Evolutionary conservation across 2,797 vertebrate genomes (phyloP).

Genomic region (Mormyrus hasselquistii): DNA sequence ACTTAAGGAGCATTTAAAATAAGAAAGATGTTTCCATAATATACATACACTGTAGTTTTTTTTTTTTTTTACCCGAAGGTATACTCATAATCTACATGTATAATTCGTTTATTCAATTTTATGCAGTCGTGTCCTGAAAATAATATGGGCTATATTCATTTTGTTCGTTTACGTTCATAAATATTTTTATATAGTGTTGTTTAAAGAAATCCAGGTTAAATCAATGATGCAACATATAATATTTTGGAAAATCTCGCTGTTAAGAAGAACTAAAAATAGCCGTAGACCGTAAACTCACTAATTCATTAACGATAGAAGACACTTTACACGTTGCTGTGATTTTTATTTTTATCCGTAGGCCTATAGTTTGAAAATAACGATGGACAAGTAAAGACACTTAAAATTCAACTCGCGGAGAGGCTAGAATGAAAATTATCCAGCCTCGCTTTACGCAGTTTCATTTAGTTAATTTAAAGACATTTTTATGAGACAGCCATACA

Average conservation of each 20-base stretch:
- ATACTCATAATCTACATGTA: neutral
- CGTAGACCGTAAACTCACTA: neutral
- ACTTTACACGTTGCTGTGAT: neutral
- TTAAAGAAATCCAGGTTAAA: neutral
- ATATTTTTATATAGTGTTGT: neutral
- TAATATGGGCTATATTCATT: neutral
- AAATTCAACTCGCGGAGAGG: conserved; percentile 36
- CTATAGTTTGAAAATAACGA: neutral
- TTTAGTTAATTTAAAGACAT: conserved; percentile 93
- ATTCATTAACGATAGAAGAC: neutral
- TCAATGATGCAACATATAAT: neutral
- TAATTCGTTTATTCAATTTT: neutral
- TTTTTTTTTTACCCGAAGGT: neutral
- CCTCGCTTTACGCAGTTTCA: conserved; percentile 52
- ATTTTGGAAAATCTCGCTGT: neutral
- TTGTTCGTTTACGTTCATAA: neutral
- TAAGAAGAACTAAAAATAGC: neutral
- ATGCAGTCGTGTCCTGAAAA: neutral
- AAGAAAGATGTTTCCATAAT: neutral
- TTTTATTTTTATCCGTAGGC: neutral
- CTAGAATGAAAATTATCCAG: conserved; percentile 43
- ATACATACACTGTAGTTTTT: neutral
- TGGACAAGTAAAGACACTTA: conserved; percentile 14
- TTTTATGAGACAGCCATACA: conserved; percentile 98
- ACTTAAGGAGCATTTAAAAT: neutral